A percentile compares a stretch with the other conserved stretches of the same genome.
Conservation (phyloP, 2,797 vertebrate species). For the Anolis apletophallus region DNA sequence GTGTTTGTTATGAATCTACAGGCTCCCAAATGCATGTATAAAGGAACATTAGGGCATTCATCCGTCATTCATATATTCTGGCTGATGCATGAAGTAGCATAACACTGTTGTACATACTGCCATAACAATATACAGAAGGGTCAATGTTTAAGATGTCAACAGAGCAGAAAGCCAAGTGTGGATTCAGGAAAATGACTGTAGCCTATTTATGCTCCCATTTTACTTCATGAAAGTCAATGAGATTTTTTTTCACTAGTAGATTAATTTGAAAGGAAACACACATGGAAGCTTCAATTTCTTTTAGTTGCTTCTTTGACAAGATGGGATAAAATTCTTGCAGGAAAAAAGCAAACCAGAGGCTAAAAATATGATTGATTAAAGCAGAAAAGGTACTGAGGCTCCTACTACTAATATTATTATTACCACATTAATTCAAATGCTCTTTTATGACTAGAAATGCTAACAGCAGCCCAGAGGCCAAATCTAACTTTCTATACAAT, state of each 20-base stretch:
- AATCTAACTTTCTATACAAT: background rate
- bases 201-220: background rate
- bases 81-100: background rate
- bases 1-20: background rate
- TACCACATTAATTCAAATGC: background rate
- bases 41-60: background rate
- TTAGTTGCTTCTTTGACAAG: background rate
- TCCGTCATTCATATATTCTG: background rate
- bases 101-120: background rate
- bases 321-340: background rate
- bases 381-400: background rate
- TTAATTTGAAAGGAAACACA: background rate
- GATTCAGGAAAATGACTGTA: background rate
- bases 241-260: background rate
- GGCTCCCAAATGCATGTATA: background rate
- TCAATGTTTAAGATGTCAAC: conserved; percentile 8
- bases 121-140: background rate
- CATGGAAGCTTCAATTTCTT: background rate
- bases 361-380: background rate
- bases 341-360: background rate
- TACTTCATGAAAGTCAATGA: conserved; percentile 6
- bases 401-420: background rate
- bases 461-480: background rate
- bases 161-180: background rate
- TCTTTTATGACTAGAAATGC: background rate